Conservation (phyloP, 2,113 vertebrate species). For the Mesoclemmys tuberculata region DNA sequence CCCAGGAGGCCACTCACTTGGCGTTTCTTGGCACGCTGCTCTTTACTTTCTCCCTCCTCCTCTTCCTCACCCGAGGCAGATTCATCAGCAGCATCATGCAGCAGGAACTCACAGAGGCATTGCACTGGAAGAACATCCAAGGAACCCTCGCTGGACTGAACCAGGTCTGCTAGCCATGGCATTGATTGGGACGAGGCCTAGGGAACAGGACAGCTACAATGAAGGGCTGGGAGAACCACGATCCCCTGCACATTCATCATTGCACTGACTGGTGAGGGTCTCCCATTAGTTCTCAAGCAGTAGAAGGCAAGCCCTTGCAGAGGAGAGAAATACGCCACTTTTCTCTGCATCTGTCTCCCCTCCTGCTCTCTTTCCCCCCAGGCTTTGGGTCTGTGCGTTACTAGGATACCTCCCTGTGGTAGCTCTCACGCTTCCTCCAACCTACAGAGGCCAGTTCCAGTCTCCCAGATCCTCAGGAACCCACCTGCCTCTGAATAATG, state of each 20-base stretch:
- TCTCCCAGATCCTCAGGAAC: neutral
- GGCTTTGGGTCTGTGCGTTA: neutral
- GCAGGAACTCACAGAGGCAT: conserved; percentile 96
- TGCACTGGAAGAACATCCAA: conserved; percentile 97
- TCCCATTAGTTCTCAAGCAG: neutral
- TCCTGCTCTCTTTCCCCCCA: neutral
- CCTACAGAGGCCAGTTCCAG: neutral
- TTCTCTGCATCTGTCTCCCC: neutral
- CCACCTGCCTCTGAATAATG: conserved; percentile 98
- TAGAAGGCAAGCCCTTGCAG: too few relatives aligned
- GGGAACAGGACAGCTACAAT: fast-evolving
- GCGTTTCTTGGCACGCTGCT: conserved; percentile 92
- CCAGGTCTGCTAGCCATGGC: conserved; percentile 98
- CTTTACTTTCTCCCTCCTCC: conserved; percentile 94
- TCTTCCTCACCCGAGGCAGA: conserved; percentile 87
- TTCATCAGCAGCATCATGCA: conserved; percentile 94
- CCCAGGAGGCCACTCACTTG: conserved; percentile 79
- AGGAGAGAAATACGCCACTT: neutral
- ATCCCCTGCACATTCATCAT: neutral
- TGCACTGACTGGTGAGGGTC: neutral
- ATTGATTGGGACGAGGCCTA: conserved; percentile 98
- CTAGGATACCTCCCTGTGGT: too few relatives aligned
- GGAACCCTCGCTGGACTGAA: conserved; percentile 97
- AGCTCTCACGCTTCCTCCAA: neutral
- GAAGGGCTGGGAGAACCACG: neutral